Evolutionary conservation across 2,888 invertebrate species (phyloP), one percentile per base, ranked within the genome.

Genomic region (Glyphotaelius pellucidus): DNA sequence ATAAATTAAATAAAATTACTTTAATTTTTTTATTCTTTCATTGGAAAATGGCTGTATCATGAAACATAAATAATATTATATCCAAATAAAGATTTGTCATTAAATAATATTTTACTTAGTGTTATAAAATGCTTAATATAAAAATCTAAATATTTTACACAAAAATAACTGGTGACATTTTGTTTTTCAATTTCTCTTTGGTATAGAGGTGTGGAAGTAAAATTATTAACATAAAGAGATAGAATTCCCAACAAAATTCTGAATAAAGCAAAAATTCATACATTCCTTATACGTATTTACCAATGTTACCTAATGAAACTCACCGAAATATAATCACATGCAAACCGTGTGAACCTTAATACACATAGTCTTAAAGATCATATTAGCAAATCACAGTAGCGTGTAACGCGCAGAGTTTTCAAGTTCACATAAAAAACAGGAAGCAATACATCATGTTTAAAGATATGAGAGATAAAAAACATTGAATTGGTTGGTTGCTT

Each of bases 111-210:
- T 67, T 67, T 9, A 25, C 25, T 67, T 67, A 67, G 25, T n/a
- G 25, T 67, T 67, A 67, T 67, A 67, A 67, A 25, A 25, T 67
- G 9, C 67, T 9, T 67, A 67, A 67, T 32, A 25, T 83, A 32
- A 83, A 30, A 31, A 31, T 83, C 83, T 84, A 84, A 84, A 35
- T 84, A 84, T 35, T 84, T 84, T 84, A 84, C 31, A 91, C 89
- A 87, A 91, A 80, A 81, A 47, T 90, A 90, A 90, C 38, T 91
- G 90, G 85, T 90, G 85, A 91, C 90, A 90, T 90, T 52, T 80
- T 32, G 30, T 38, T 91, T 91, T 91, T 91, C 91, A 90, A 92
- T 67, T 67, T 67, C 92, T 93, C 93, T 93, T 93, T 93, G 93
- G 93, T 91, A 93, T 93, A 93, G 89, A 92, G 90, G 92, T 86